phyloP scores from a whole-genome alignment of 2,797 vertebrate genomes.

The Peromyscus eremicus region DNA sequence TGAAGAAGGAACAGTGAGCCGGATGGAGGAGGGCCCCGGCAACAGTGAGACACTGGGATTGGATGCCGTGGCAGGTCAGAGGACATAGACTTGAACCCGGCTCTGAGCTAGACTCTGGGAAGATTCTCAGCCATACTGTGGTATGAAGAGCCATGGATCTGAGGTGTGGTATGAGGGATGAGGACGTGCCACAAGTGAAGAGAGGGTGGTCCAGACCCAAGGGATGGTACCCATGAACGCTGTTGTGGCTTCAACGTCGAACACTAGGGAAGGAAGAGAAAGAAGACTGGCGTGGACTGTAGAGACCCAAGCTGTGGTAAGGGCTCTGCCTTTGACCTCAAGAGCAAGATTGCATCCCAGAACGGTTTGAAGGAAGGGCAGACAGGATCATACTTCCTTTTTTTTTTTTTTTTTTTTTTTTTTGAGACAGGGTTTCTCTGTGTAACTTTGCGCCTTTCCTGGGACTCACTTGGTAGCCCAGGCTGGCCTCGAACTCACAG shows the following conservation, averaged over 20 bases:
- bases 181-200: background rate
- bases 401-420: too few relatives aligned
- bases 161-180: background rate
- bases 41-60: background rate
- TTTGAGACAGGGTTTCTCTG: too few relatives aligned
- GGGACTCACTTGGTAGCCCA: too few relatives aligned
- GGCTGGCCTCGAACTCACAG: too few relatives aligned
- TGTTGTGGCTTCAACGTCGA: background rate
- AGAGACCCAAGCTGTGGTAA: background rate
- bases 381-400: background rate
- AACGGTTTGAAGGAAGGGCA: background rate
- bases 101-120: background rate
- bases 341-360: background rate
- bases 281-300: background rate
- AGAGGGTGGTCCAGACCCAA: background rate
- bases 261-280: background rate
- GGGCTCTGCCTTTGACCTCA: background rate
- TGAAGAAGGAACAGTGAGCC: background rate
- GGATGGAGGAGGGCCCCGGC: background rate
- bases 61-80: background rate
- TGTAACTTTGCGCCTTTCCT: too few relatives aligned
- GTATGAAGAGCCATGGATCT: background rate
- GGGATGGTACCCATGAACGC: background rate
- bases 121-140: background rate
- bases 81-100: background rate